A percentile compares a stretch with the other conserved stretches of the same genome.
phyloP scores from a whole-genome alignment of 2,113 vertebrate species.

The Podarcis raffonei region DNA sequence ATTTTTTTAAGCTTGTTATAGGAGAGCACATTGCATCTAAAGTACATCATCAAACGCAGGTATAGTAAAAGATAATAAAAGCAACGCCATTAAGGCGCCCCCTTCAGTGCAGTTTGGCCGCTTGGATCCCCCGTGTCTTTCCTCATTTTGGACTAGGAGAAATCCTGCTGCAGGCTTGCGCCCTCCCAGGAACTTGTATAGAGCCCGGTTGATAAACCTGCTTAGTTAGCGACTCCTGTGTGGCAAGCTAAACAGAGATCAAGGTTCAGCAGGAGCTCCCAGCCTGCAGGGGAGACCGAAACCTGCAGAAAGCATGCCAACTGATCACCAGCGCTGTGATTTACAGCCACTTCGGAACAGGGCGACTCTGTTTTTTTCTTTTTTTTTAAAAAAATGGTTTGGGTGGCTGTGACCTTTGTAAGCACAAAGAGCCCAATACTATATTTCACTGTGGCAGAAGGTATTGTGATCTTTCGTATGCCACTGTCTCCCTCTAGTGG shows the following conservation, averaged over 20 bases:
- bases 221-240: background rate
- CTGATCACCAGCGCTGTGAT: background rate
- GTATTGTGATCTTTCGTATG: too few relatives aligned
- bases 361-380: background rate
- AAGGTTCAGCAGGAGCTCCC: background rate
- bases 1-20: too few relatives aligned
- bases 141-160: background rate
- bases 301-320: background rate
- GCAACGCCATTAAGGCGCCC: background rate
- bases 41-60: too few relatives aligned
- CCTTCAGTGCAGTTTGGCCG: background rate
- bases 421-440: too few relatives aligned
- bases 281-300: background rate
- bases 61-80: background rate
- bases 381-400: too few relatives aligned
- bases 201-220: background rate
- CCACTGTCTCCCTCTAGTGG: too few relatives aligned
- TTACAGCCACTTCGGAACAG: background rate
- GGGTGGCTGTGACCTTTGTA: too few relatives aligned
- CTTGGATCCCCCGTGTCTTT: background rate
- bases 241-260: background rate
- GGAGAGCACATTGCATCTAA: too few relatives aligned
- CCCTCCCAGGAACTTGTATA: background rate
- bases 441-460: too few relatives aligned
- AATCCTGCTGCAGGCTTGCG: background rate